A percentile compares a stretch with the other conserved stretches of the same genome.
Conservation (phyloP, 2,888 invertebrate species). For the Athripsodes cinereus region DNA sequence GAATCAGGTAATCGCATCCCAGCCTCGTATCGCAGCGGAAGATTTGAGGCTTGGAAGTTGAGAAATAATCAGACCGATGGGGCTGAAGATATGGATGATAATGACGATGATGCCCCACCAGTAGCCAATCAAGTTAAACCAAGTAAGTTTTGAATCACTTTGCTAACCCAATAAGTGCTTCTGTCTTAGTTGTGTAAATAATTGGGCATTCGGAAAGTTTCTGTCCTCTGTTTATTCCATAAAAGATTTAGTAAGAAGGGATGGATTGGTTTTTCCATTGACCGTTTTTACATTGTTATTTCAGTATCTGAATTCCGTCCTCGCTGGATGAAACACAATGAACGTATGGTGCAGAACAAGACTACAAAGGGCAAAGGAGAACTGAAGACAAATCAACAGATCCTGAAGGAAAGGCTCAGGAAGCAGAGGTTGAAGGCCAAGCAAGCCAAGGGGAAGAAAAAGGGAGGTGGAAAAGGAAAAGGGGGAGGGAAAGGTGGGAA, state of each 20-base stretch:
- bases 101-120: slow-evolving; percentile 31
- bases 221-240: too few species aligned
- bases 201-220: too few species aligned
- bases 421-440: slow-evolving; percentile 56
- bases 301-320: slow-evolving; percentile 55
- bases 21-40: slow-evolving; percentile 87
- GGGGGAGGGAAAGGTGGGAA: slow-evolving; percentile 6
- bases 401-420: slow-evolving; percentile 65
- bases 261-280: too few species aligned
- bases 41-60: slow-evolving; percentile 82
- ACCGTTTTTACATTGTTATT: slow-evolving; percentile 23
- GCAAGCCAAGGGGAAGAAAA: slow-evolving; percentile 9
- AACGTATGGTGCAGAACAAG: slow-evolving; percentile 59
- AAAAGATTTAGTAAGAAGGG: too few species aligned
- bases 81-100: slow-evolving; percentile 42
- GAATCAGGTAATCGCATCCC: slow-evolving; percentile 95
- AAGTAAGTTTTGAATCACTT: too few species aligned
- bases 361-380: slow-evolving; percentile 48
- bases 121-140: not conserved
- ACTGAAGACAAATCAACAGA: slow-evolving; percentile 68
- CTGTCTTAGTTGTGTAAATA: too few species aligned
- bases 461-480: slow-evolving; percentile 1
- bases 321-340: slow-evolving; percentile 75
- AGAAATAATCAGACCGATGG: slow-evolving; percentile 54
- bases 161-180: too few species aligned